Base-by-base conservation (phyloP, 1,140 invertebrate species). In the Nylanderia fulva region DNA sequence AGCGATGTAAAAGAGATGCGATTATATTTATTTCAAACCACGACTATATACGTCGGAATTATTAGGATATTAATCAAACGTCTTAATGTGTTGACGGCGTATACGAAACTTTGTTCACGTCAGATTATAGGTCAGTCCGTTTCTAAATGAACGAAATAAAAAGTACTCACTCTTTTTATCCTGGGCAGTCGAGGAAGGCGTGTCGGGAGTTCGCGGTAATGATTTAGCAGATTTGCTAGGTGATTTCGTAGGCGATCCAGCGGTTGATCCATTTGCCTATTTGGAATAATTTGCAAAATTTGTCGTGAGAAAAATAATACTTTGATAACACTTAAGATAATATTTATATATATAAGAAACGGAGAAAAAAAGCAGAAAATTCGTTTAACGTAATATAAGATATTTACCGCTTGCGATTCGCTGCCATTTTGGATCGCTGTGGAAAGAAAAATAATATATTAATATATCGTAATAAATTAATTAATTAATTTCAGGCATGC, bases 391-490 rank as follows among this genome's bases (percentile, higher is more conserved):
- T 21, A 48, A 56, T 6, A 5, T 21, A 63, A 45, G 21, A 83
- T 91, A 96, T 95, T 96, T 92, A 97, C 97, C 87, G 90, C 96
- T 94, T 97, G 97, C 54, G 96, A 96, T 93, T 97, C 97, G 92
- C 97, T 97, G 91, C 97, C 97, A 91, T 97, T 97, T 93, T 97
- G 97, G 36, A 96, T 96, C 94, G 97, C 97, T 98, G 95, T 84
- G 96, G 96, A 93, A 61, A 61, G 36, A 79, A 63, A 56, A 21
- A 75, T 5, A 39, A 56, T 45, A 54, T 45, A 36, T 85, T 66
- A 11, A 33, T 42, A 33, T 6, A n/a, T 13, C 27, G 18, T 27
- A n/a, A 71, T 27, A n/a, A n/a, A n/a, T n/a, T n/a, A 1, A 33
- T 33, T 33, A 1, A 27, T 79, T 15, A 11, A 0, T 36, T 58